Evolutionary conservation across 1,140 invertebrate genomes (phyloP).

Genomic region (Gonioctena quinquepunctata): DNA sequence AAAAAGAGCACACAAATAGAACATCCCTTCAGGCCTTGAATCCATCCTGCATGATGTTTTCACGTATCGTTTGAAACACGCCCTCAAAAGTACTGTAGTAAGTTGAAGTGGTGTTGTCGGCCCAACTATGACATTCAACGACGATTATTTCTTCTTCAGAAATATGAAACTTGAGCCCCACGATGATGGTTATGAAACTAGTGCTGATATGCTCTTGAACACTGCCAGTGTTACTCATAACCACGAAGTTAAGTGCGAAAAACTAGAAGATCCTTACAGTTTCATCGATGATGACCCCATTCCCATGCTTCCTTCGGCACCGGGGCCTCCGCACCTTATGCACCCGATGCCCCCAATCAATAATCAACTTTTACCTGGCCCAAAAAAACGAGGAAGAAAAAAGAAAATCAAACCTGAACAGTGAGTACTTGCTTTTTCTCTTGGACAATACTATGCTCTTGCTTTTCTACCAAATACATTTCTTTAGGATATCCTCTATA

Average conservation of each 20-base stretch:
- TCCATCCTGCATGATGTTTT: conserved; percentile 30
- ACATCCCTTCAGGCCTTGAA: conserved; percentile 36
- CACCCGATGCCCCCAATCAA: conserved; percentile 51
- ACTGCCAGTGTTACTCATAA: conserved; percentile 48
- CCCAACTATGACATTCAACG: background rate
- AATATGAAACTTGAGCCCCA: conserved; percentile 72
- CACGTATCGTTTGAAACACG: conserved; percentile 20
- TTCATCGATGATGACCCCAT: conserved; percentile 77
- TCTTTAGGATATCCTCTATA: no score
- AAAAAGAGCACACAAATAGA: conserved; percentile 18
- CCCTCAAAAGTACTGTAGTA: conserved; percentile 25
- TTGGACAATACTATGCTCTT: no score
- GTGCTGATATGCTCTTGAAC: conserved; percentile 73
- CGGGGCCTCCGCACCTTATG: conserved; percentile 44
- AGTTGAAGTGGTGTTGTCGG: conserved; percentile 1
- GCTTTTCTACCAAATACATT: no score
- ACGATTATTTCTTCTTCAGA: conserved; percentile 34
- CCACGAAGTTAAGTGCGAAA: conserved; percentile 64
- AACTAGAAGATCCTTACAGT: conserved; percentile 75
- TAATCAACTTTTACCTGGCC: conserved; percentile 65
- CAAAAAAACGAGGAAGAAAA: conserved; percentile 81
- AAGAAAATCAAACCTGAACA: conserved; percentile 73
- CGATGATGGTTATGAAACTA: conserved; percentile 86
- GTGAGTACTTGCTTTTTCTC: no score
- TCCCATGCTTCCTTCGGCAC: conserved; percentile 57